Conservation (phyloP, 1,140 invertebrate species). For the Drosophila malerkotliana region DNA sequence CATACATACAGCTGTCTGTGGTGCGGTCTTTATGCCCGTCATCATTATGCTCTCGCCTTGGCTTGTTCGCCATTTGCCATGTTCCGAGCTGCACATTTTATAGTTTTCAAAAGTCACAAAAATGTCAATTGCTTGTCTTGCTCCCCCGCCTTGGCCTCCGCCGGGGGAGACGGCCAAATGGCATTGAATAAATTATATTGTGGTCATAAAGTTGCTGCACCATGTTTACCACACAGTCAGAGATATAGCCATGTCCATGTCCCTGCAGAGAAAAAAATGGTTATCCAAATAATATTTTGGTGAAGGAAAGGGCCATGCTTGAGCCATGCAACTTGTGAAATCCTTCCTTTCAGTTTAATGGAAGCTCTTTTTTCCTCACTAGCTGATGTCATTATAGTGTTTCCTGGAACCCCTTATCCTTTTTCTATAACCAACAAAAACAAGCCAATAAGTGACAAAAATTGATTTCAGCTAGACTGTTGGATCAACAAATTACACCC, state of each 20-base stretch:
- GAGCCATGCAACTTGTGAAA: not conserved
- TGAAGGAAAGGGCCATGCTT: not conserved
- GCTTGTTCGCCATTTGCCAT: conserved; percentile 38
- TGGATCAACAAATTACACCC: conserved; percentile 46
- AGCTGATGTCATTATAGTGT: no score
- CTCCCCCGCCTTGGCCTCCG: not conserved
- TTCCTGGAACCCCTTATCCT: no score
- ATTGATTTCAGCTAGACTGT: conserved; percentile 33
- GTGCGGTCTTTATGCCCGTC: conserved; percentile 64
- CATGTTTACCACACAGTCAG: conserved; percentile 58
- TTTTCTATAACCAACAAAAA: not conserved
- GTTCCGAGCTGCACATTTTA: conserved; percentile 73
- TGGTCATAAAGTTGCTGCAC: conserved; percentile 74
- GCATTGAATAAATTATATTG: conserved; percentile 82
- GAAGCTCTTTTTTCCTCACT: no score
- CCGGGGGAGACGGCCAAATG: conserved; percentile 41
- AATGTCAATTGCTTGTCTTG: conserved; percentile 78
- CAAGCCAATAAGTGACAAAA: conserved; percentile 36
- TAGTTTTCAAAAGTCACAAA: conserved; percentile 82
- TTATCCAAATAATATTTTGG: not conserved
- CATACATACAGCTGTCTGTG: conserved; percentile 42
- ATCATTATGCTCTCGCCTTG: conserved; percentile 62
- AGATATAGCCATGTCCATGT: conserved; percentile 40
- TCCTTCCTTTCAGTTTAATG: no score
- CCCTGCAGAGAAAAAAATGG: conserved; percentile 21